phyloP scores from a whole-genome alignment of 1,140 invertebrate genomes.

The Caenorhabditis brenneri region DNA sequence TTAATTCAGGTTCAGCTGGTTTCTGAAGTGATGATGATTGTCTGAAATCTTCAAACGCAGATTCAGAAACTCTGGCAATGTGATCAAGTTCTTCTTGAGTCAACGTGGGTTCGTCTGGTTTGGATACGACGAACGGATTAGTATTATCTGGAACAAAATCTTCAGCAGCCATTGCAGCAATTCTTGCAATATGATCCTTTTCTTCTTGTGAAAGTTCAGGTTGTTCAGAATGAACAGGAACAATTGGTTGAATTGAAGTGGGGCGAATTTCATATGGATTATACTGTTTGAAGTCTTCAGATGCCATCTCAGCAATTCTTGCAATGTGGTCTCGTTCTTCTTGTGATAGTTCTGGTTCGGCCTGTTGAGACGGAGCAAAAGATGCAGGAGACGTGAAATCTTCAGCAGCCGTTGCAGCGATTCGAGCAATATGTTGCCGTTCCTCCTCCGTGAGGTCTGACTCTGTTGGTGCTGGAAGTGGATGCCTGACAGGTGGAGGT shows the following conservation, averaged over 20 bases:
- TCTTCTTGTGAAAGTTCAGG: conserved; percentile 22
- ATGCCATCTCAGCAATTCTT: background rate
- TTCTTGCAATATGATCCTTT: background rate
- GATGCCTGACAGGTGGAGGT: background rate
- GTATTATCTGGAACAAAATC: background rate
- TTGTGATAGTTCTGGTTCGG: background rate
- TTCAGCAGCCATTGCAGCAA: background rate
- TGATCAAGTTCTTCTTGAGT: conserved; percentile 48
- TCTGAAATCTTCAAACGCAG: background rate
- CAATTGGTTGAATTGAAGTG: background rate
- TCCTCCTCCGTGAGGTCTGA: conserved; percentile 18
- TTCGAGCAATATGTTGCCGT: background rate
- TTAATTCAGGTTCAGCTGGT: background rate
- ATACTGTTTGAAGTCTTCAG: background rate
- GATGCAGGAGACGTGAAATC: background rate
- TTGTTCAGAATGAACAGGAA: background rate
- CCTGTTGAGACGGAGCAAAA: background rate
- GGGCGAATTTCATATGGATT: background rate
- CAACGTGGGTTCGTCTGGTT: background rate
- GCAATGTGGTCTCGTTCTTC: conserved; percentile 51
- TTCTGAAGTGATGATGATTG: background rate
- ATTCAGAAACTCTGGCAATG: conserved; percentile 39
- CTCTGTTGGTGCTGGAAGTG: background rate
- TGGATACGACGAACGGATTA: too few relatives aligned
- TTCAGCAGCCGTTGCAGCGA: background rate